These are phyloP conservation scores for Ivindomyrus marchei DNA, from an alignment of 2,113 vertebrate genomes.

Conservation along the genomic window DNA sequence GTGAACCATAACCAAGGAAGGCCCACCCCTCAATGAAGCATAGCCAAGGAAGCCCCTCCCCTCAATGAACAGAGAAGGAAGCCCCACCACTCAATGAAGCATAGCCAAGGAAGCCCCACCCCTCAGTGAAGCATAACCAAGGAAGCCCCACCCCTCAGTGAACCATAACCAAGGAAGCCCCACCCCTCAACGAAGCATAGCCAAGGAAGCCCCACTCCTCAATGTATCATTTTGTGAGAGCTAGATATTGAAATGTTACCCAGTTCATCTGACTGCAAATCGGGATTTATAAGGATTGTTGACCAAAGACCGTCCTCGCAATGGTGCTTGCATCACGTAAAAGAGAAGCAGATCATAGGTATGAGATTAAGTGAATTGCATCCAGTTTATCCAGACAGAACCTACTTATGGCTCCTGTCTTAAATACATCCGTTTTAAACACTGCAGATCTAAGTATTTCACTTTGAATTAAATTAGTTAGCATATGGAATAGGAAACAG, in stretches of 20 bases:
- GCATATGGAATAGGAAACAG: background rate
- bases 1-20: too few species aligned
- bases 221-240: background rate
- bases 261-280: background rate
- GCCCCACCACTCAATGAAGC: too few species aligned
- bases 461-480: background rate
- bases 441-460: background rate
- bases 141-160: too few species aligned
- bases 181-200: too few species aligned
- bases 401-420: background rate
- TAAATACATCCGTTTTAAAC: background rate
- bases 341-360: background rate
- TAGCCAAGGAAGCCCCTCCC: too few species aligned
- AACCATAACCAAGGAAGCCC: too few species aligned
- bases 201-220: too few species aligned
- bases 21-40: too few species aligned
- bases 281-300: background rate
- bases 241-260: background rate
- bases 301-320: background rate
- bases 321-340: background rate
- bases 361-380: background rate
- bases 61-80: too few species aligned
- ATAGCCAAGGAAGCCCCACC: too few species aligned
- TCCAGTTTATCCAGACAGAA: background rate
- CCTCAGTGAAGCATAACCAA: too few species aligned